Evolutionary conservation across 2,797 vertebrate species (phyloP).

Genomic region (Syndactyla subalaris): DNA sequence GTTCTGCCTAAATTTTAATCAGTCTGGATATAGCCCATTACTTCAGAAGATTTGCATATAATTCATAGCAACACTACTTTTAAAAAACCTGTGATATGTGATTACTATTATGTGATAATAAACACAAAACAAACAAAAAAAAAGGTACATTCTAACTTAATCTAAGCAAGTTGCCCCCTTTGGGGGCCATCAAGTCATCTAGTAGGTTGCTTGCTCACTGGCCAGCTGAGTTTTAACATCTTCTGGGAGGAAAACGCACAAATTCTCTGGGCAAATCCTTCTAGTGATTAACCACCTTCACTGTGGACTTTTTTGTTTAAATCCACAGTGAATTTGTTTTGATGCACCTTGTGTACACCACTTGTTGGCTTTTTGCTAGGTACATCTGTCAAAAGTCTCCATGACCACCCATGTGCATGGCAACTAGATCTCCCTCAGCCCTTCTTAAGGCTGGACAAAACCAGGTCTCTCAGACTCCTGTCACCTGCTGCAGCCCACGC

Average conservation of each 20-base stretch:
- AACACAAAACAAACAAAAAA: not conserved
- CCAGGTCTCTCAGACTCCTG: not conserved
- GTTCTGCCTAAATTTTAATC: not conserved
- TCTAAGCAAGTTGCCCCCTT: not conserved
- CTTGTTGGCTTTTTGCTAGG: not conserved
- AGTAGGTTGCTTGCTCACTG: not conserved
- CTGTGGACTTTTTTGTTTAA: not conserved
- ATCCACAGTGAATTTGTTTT: not conserved
- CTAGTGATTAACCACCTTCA: not conserved
- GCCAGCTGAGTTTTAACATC: not conserved
- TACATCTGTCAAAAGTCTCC: not conserved
- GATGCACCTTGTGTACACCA: fast-evolving
- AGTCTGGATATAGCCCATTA: not conserved
- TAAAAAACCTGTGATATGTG: not conserved
- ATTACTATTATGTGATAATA: not conserved
- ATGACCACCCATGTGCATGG: fast-evolving
- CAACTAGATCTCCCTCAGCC: not conserved
- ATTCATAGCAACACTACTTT: not conserved
- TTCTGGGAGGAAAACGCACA: not conserved
- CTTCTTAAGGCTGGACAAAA: not conserved
- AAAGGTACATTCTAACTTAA: not conserved
- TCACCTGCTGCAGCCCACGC: not conserved
- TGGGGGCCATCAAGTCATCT: not conserved
- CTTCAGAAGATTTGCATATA: not conserved
- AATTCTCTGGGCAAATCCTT: not conserved